Evolutionary conservation across 2,888 invertebrate species (phyloP).

Genomic region (Chrysina gloriosa): DNA sequence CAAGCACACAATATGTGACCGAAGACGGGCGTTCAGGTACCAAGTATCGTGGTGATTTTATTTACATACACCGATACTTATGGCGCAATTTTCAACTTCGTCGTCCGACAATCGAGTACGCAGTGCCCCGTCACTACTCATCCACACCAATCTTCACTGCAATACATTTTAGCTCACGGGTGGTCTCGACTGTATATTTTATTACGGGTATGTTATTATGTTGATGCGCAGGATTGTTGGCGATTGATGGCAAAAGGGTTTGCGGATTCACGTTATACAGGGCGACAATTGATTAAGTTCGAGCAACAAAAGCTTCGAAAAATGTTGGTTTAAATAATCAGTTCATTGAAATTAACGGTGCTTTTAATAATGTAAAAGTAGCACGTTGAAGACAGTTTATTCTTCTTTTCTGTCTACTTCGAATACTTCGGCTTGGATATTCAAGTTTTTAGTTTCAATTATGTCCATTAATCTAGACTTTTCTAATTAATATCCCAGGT

Average conservation of each 20-base stretch:
- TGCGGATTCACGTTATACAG: neutral
- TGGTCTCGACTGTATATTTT: slow-evolving; percentile 40
- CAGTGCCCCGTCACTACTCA: slow-evolving; percentile 18
- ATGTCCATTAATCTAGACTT: no score
- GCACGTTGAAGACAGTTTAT: no score
- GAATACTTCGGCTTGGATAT: no score
- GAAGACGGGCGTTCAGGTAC: neutral
- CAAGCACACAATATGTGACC: neutral
- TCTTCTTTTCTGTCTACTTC: no score
- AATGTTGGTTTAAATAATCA: neutral
- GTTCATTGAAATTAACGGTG: no score
- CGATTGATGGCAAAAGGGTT: slow-evolving; percentile 4
- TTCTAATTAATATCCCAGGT: no score
- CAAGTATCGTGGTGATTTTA: slow-evolving; percentile 10
- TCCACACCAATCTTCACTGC: neutral
- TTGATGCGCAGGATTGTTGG: slow-evolving; percentile 26
- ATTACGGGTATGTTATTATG: slow-evolving; percentile 41
- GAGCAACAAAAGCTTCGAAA: neutral
- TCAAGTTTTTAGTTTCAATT: no score
- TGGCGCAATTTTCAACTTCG: slow-evolving; percentile 23
- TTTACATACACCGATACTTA: slow-evolving; percentile 24
- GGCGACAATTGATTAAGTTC: neutral
- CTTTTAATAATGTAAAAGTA: no score
- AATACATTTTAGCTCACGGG: slow-evolving; percentile 37
- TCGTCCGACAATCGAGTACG: slow-evolving; percentile 12